Conservation (phyloP, 1,140 invertebrate species). For the Pogonus chalceus region DNA sequence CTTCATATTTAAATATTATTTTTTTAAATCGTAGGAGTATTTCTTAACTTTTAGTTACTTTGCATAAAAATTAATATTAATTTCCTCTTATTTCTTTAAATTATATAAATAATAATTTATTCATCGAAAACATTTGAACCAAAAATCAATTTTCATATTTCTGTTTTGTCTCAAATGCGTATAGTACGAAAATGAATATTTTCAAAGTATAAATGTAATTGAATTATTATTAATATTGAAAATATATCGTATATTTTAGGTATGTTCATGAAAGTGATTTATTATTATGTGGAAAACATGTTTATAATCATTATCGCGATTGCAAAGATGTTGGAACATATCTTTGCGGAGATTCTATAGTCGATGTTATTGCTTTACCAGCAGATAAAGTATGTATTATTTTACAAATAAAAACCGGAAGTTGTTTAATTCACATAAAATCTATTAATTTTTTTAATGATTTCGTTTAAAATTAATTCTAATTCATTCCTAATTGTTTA, state of each 20-base stretch:
- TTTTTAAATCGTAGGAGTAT: too few relatives aligned
- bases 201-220: constrained; percentile 8
- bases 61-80: too few relatives aligned
- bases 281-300: constrained; percentile 67
- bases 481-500: background rate
- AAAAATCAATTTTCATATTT: too few relatives aligned
- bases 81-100: too few relatives aligned
- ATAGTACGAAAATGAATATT: too few relatives aligned
- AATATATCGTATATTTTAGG: constrained; percentile 38
- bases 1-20: too few relatives aligned
- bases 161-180: too few relatives aligned
- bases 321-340: constrained; percentile 73
- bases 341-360: constrained; percentile 68
- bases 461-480: constrained; percentile 4
- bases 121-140: too few relatives aligned
- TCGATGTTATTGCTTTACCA: constrained; percentile 63
- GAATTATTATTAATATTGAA: constrained; percentile 1
- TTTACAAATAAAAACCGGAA: background rate
- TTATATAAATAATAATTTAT: constrained; percentile 3
- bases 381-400: constrained; percentile 43
- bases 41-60: too few relatives aligned
- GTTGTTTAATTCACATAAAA: background rate
- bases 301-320: constrained; percentile 76
- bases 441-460: background rate
- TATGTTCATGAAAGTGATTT: constrained; percentile 70